Evolutionary conservation across 2,888 invertebrate species (phyloP), one percentile per base, ranked within the genome.

Genomic region (Drosophila picticornis): DNA sequence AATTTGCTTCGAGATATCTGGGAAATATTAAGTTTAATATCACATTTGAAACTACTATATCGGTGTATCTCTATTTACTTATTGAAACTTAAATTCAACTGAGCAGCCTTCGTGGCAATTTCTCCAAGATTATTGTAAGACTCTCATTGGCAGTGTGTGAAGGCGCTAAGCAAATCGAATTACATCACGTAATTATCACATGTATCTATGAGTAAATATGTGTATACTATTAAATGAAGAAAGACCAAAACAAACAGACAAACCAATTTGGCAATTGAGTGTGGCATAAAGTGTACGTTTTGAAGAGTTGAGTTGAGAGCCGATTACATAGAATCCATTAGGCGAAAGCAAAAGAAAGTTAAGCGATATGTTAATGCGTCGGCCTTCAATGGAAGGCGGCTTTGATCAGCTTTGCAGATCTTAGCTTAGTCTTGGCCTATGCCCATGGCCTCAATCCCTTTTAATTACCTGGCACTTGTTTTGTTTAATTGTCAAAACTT

Each of bases 281-380:
- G 34, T 61, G 64, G 52, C 68, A 48, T 74, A 55, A 55, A 36
- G 77, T 34, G 63, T 69, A 56, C 53, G 34, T 63, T 52, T 52
- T 71, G 55, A 53, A 59, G 65, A 63, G 59, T 63, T 25, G 36
- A 46, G 46, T 25, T 57, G 57, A 71, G 72, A 69, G 75, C 46
- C 61, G 48, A 76, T 83, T 83, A 67, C 75, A 90, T 88, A 87
- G 86, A 87, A 87, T 87, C 88, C 90, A 87, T 90, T 88, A 86
- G 72, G 40, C 71, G 62, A 75, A 75, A 76, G 63, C 69, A 55
- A 88, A 89, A 88, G 85, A 84, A 84, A 72, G 55, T 36, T 32
- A 57, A 56, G 34, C 62, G 43, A 63, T 63, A 48, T 64, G 64
- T 27, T 73, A 58, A 46, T 34, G n/a, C n/a, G 32, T 58, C 16